These are phyloP conservation scores for Mesoclemmys tuberculata DNA, from an alignment of 2,113 vertebrate genomes.

Conservation along the genomic window DNA sequence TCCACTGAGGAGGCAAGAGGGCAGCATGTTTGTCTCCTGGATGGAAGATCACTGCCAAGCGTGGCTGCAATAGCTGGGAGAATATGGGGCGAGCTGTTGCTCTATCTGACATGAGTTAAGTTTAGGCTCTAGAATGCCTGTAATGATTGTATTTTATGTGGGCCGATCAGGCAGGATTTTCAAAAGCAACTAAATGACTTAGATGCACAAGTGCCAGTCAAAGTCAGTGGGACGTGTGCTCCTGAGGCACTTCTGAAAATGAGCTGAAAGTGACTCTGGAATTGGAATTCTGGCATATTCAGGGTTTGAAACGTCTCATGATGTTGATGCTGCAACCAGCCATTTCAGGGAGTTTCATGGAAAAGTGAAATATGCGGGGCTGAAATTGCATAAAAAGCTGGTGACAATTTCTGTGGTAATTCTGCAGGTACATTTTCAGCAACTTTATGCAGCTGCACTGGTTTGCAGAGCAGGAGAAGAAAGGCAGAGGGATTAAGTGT, in stretches of 20 bases:
- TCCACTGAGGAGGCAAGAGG: too few relatives aligned
- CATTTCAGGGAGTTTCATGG: neutral
- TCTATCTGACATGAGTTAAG: too few relatives aligned
- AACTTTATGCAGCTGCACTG: neutral
- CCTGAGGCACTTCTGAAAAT: neutral
- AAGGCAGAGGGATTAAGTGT: neutral
- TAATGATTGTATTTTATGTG: too few relatives aligned
- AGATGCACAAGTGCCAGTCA: neutral
- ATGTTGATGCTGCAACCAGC: neutral
- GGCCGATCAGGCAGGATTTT: neutral
- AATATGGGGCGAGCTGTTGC: too few relatives aligned
- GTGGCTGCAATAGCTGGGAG: too few relatives aligned
- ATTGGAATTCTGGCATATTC: neutral
- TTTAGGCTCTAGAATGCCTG: too few relatives aligned
- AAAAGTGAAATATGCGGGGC: neutral
- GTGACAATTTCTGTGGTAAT: neutral
- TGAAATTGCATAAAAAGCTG: neutral
- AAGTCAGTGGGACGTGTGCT: neutral
- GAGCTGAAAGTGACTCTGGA: neutral
- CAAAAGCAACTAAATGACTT: neutral
- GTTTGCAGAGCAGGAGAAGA: neutral
- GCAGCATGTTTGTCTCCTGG: too few relatives aligned
- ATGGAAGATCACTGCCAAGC: too few relatives aligned
- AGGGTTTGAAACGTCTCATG: neutral
- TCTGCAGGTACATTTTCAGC: neutral